A percentile compares a stretch with the other conserved stretches of the same genome.
phyloP scores from a whole-genome alignment of 2,888 invertebrate species.

The Oeneis ivallda region DNA sequence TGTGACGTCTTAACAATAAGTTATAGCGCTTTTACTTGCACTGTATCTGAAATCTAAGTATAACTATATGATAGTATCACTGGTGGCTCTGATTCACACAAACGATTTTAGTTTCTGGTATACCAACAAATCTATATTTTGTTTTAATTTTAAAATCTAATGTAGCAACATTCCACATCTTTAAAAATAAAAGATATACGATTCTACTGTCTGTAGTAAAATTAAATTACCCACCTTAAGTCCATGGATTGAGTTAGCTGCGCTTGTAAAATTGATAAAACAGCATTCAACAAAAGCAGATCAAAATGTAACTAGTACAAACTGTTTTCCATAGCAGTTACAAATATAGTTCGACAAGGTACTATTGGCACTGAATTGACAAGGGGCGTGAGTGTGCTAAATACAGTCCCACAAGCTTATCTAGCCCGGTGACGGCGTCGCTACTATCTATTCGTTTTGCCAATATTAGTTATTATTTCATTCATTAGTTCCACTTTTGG shows the following conservation, averaged over 20 bases:
- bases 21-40: slow-evolving; percentile 2
- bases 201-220: not conserved
- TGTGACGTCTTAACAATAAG: not conserved
- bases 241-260: slow-evolving; percentile 5
- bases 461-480: no score
- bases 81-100: slow-evolving; percentile 2
- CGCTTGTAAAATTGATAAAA: not conserved
- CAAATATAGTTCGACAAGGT: not conserved
- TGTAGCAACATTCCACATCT: slow-evolving; percentile 32
- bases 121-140: slow-evolving; percentile 5
- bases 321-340: not conserved
- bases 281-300: not conserved
- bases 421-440: no score
- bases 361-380: no score
- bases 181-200: not conserved
- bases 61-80: not conserved
- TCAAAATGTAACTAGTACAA: not conserved
- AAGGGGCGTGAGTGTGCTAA: no score
- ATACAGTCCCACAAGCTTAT: no score
- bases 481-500: no score
- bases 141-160: slow-evolving; percentile 15
- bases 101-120: not conserved
- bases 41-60: not conserved
- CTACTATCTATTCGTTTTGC: no score
- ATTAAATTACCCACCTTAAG: not conserved